phyloP scores from a whole-genome alignment of 2,113 vertebrate genomes.

The Oenanthe melanoleuca region DNA sequence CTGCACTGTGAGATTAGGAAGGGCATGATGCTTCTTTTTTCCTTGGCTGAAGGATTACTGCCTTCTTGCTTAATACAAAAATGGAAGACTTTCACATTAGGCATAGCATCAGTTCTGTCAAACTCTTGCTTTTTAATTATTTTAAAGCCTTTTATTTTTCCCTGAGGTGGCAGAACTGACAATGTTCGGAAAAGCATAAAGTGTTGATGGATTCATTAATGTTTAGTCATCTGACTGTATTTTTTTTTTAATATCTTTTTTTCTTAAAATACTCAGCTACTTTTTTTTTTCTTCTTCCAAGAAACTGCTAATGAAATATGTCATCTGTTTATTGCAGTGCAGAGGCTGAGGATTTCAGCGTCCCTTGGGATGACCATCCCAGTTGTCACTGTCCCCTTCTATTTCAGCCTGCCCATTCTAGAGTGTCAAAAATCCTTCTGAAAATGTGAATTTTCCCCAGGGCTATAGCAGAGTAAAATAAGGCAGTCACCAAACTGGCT shows the following conservation, averaged over 20 bases:
- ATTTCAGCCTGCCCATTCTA: background rate
- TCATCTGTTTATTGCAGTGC: background rate
- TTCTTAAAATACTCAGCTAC: background rate
- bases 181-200: fast-evolving
- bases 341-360: background rate
- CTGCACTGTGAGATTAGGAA: background rate
- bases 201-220: background rate
- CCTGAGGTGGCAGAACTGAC: background rate
- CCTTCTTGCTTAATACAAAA: background rate
- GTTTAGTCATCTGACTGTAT: background rate
- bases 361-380: background rate
- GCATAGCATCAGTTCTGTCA: background rate
- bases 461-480: background rate
- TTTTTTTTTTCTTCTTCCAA: conserved; percentile 17
- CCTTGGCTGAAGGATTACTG: background rate
- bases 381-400: background rate
- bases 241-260: background rate
- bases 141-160: background rate
- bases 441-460: background rate
- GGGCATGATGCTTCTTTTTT: background rate
- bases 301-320: background rate
- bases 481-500: background rate
- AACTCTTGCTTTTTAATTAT: background rate
- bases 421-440: background rate
- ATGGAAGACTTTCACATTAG: background rate